Evolutionary conservation across 2,113 vertebrate genomes (phyloP), one percentile per base, ranked within the genome.

Genomic region (Neogale vison): DNA sequence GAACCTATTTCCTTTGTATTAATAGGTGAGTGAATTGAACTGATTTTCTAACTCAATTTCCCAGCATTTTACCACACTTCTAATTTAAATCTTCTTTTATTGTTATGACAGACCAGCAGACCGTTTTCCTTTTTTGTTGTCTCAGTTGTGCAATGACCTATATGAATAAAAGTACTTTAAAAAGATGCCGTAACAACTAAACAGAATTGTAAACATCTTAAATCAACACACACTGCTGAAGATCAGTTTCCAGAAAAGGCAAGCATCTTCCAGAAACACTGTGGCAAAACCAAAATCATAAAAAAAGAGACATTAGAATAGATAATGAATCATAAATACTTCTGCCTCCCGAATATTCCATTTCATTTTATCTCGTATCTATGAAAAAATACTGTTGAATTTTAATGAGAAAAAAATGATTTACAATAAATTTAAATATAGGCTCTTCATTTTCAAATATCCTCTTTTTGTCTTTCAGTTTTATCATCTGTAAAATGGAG

Each of bases 11-110:
- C 55, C 59, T 95, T 90, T 95, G 5, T 82, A 93, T 93, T 71
- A 71, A 63, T 84, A 95, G 47, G 69, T 42, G 52, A 97, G n/a
- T 71, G 50, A 95, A 67, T 72, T 95, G 29, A 96, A 95, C 61
- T 93, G 69, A 92, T 87, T 95, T 93, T 94, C 84, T 34, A 83
- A 90, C 34, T 96, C 39, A 63, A n/a, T 77, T 97, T 95, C 26
- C 59, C 76, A 97, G 59, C 61, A 88, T 81, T 97, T 96, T 76
- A 29, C 24, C 18, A 74, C 45, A 91, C 42, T 82, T n/a, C 50
- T 83, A 92, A 97, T 82, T 85, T 89, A 93, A 91, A 79, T 92
- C 36, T 86, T 63, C 63, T 20, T 93, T 96, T 91, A 92, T 72
- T 92, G 63, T 96, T 97, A 34, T 83, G 36, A 96, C 39, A 95